Percentiles rank a stretch among this genome's conserved stretches.
Conservation (phyloP, 53 echinoderm and acorn worm species). For the Temnopleurus reevesii region DNA sequence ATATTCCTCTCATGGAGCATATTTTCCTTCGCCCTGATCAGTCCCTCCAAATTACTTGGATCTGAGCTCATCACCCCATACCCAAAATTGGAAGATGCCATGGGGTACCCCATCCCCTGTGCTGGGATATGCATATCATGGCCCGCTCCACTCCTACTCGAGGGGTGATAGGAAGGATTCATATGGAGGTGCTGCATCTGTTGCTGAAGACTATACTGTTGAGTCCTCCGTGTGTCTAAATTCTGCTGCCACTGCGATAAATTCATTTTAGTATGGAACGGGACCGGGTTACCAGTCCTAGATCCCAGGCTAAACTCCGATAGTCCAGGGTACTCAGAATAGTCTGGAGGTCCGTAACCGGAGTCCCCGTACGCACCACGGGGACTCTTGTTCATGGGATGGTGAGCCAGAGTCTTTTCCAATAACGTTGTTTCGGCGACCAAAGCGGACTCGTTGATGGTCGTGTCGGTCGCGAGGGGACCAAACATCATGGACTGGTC, state of each 20-base stretch:
- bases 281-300: constrained; percentile 38
- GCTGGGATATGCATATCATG: neutral
- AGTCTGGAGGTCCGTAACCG: neutral
- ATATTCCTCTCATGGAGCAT: constrained; percentile 90
- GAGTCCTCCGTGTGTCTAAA: constrained; percentile 9
- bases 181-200: constrained; percentile 58
- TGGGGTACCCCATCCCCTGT: neutral
- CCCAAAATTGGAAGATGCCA: constrained; percentile 27
- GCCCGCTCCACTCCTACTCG: constrained; percentile 30
- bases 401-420: neutral
- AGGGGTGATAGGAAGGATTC: constrained; percentile 33
- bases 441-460: constrained; percentile 49
- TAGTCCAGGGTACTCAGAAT: neutral
- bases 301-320: neutral
- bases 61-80: constrained; percentile 44
- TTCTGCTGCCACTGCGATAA: constrained; percentile 57
- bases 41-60: constrained; percentile 68
- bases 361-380: neutral
- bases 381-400: constrained; percentile 25
- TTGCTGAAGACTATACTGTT: constrained; percentile 29
- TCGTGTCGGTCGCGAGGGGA: constrained; percentile 51
- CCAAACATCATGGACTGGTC: neutral
- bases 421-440: constrained; percentile 47
- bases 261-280: constrained; percentile 40
- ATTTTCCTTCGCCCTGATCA: constrained; percentile 90